Base-by-base conservation (phyloP, 2,888 invertebrate genomes). In the Thecocarcelia acutangulata region DNA sequence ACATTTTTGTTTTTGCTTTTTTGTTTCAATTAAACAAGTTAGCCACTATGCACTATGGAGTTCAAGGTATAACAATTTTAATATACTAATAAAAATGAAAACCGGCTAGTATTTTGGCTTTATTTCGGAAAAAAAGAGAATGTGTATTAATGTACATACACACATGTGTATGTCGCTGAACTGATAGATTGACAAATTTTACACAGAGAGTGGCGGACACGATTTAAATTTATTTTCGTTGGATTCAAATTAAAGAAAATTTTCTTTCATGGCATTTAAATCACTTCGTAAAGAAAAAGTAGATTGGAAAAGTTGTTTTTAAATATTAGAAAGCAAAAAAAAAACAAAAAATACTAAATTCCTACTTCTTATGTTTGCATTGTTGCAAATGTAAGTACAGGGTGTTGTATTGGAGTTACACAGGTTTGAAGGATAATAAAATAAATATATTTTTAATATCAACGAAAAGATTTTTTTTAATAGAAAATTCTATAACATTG, bases 91-190 rank as follows among this genome's bases (percentile, higher is more conserved):
- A n/a, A 28, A 70, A 50, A 63, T 24, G 44, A 54, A 78, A 78
- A 78, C 78, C 78, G 72, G 78, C 78, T 72, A 64, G 56, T 44
- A 56, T 50, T 68, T 74, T 70, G 48, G 17, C 42, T 70, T 64
- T 44, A 42, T 77, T 78, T 64, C 19, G 44, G n/a, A 13, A 13
- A 54, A 15, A 11, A 40, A 24, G 66, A 69, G 52, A 63, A 54
- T 61, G 59, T 15, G 52, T 76, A 56, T 52, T 59, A 37, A 44
- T 48, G 12, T 37, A 8, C 48, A 70, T 44, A 46, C n/a, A n/a
- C n/a, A n/a, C n/a, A n/a, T n/a, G n/a, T n/a, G n/a, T n/a, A n/a
- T n/a, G n/a, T n/a, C n/a, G 19, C 12, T 19, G 46, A 64, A 19
- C 15, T 17, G 56, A 50, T 42, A 74, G 21, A 58, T 72, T 56